phyloP scores from a whole-genome alignment of 1,140 invertebrate species.

The Zelostemma sp. region DNA sequence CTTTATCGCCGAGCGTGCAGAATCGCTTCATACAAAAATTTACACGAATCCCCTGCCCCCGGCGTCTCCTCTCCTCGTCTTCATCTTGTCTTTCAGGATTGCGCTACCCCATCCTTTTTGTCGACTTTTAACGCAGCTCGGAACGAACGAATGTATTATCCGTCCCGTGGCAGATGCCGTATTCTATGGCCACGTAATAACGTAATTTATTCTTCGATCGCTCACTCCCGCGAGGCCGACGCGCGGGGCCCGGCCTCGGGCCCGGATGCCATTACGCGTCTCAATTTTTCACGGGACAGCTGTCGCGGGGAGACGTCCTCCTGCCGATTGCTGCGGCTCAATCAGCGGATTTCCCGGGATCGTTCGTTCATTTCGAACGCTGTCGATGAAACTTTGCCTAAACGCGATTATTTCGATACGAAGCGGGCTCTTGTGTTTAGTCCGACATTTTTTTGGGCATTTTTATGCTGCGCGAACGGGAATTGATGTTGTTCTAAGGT shows the following conservation, averaged over 20 bases:
- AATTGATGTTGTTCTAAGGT: no score
- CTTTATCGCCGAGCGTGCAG: constrained; percentile 59
- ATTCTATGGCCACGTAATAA: constrained; percentile 48
- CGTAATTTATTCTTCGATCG: constrained; percentile 57
- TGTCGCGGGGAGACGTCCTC: constrained; percentile 31
- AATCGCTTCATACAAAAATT: constrained; percentile 67
- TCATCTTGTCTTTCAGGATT: background rate
- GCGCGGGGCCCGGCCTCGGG: constrained; percentile 16
- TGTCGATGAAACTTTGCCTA: no score
- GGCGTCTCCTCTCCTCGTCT: constrained; percentile 3
- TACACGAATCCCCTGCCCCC: constrained; percentile 45
- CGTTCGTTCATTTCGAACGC: no score
- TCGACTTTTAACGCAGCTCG: constrained; percentile 36
- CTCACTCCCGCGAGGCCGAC: constrained; percentile 35
- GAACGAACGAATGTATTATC: constrained; percentile 63
- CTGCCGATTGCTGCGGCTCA: constrained; percentile 38
- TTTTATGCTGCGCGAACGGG: no score
- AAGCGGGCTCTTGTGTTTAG: no score
- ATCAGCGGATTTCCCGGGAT: no score
- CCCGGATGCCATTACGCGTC: constrained; percentile 11
- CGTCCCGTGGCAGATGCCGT: constrained; percentile 54
- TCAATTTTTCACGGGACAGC: constrained; percentile 47
- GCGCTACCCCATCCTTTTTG: constrained; percentile 14
- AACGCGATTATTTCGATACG: no score
- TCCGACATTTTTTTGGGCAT: no score